phyloP scores from a whole-genome alignment of 2,888 invertebrate species.

The Hipparchia sbordonii region DNA sequence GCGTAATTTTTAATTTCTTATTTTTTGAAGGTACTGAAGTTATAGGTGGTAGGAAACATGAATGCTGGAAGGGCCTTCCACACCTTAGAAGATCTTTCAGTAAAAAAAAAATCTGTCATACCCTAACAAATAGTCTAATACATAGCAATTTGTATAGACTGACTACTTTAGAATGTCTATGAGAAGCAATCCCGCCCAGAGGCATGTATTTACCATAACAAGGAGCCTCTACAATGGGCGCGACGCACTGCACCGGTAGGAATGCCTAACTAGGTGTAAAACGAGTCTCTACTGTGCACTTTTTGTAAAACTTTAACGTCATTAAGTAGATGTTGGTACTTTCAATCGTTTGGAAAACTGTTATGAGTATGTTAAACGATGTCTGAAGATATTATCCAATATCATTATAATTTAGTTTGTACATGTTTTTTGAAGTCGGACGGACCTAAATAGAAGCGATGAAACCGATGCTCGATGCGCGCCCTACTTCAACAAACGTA shows the following conservation, averaged over 20 bases:
- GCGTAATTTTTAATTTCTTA: no score
- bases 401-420: not conserved
- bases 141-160: not conserved
- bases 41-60: no score
- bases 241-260: constrained; percentile 36
- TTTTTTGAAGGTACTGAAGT: no score
- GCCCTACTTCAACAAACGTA: no score
- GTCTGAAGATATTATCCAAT: not conserved
- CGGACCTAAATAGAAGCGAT: no score
- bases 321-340: not conserved
- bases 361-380: not conserved
- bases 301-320: not conserved
- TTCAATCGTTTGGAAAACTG: not conserved
- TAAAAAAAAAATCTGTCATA: no score
- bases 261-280: constrained; percentile 67
- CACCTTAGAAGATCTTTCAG: no score
- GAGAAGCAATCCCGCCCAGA: constrained; percentile 46
- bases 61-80: no score
- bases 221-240: constrained; percentile 54
- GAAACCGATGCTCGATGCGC: no score
- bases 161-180: constrained; percentile 6
- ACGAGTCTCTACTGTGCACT: constrained; percentile 21
- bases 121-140: constrained; percentile 4
- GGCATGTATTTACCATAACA: constrained; percentile 75
- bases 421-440: no score